Conservation (phyloP, 2,797 vertebrate genomes). For the Karalla daura region DNA sequence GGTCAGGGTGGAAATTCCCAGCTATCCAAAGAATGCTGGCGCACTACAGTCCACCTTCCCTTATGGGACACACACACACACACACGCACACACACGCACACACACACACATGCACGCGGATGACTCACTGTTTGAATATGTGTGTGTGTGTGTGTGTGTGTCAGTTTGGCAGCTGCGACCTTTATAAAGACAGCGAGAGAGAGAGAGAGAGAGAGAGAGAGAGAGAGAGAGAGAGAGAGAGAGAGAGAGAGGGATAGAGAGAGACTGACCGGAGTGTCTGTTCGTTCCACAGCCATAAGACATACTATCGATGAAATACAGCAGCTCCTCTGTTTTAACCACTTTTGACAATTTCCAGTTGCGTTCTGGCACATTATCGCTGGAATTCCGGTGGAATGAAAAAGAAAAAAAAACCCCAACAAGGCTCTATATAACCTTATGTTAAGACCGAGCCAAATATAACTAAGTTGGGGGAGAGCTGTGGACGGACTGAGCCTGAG, state of each 20-base stretch:
- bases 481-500: background rate
- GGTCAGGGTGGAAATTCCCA: constrained; percentile 66
- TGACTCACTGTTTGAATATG: constrained; percentile 34
- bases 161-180: constrained; percentile 59
- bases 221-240: too few species aligned
- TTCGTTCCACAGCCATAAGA: constrained; percentile 31
- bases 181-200: constrained; percentile 41
- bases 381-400: background rate
- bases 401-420: background rate
- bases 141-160: constrained; percentile 6
- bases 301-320: constrained; percentile 9
- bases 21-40: constrained; percentile 65
- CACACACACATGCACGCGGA: constrained; percentile 9
- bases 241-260: too few species aligned
- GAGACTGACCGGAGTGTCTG: constrained; percentile 16
- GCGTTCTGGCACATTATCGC: background rate
- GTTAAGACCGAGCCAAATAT: too few species aligned
- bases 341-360: constrained; percentile 7
- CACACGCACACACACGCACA: constrained; percentile 30
- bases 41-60: constrained; percentile 34
- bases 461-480: background rate
- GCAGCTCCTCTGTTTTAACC: background rate
- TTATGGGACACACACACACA: constrained; percentile 31
- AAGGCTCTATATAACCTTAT: background rate
- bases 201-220: too few species aligned